phyloP scores from a whole-genome alignment of 2,113 vertebrate genomes.

The Plecotus auritus region DNA sequence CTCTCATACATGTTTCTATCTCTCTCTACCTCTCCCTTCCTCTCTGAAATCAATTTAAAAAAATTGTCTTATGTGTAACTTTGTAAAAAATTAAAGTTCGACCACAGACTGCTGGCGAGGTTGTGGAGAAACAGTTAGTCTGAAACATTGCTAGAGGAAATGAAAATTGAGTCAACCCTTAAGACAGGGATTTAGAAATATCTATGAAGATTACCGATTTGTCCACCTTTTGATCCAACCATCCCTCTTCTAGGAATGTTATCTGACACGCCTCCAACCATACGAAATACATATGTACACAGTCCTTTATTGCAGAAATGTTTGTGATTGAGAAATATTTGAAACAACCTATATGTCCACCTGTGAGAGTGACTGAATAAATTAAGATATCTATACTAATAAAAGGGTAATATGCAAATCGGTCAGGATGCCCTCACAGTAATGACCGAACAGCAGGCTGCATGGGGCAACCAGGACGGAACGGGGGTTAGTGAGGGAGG shows the following conservation, averaged over 20 bases:
- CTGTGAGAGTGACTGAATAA: neutral
- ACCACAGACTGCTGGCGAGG: neutral
- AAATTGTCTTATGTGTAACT: neutral
- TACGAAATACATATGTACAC: neutral
- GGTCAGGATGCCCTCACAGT: too few relatives aligned
- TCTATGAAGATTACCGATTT: neutral
- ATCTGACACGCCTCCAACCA: neutral
- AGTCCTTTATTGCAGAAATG: neutral
- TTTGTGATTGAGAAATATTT: neutral
- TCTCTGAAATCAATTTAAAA: too few relatives aligned
- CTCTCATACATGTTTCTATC: too few relatives aligned
- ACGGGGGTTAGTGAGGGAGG: too few relatives aligned
- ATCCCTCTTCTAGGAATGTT: neutral
- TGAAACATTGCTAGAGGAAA: neutral
- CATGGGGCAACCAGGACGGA: too few relatives aligned
- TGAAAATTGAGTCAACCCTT: neutral
- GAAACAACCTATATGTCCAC: neutral
- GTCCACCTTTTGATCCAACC: neutral
- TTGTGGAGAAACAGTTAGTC: neutral
- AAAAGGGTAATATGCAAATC: too few relatives aligned
- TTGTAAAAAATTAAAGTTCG: neutral
- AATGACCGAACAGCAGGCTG: too few relatives aligned
- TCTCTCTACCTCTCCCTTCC: too few relatives aligned
- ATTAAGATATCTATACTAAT: neutral
- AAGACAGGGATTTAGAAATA: neutral